phyloP scores from a whole-genome alignment of 1,140 invertebrate genomes.

The Calliopsis andreniformis region DNA sequence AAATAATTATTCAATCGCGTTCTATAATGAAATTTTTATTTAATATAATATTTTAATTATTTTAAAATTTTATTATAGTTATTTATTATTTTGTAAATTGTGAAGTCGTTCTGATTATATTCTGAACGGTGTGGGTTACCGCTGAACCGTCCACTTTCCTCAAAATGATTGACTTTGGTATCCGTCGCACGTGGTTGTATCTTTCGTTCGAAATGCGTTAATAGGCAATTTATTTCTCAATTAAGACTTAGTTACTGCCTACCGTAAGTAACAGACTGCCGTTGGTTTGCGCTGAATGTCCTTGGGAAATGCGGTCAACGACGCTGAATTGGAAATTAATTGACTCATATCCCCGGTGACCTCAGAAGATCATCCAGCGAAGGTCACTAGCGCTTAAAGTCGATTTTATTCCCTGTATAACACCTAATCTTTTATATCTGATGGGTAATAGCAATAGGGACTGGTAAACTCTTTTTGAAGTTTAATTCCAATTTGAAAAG shows the following conservation, averaged over 20 bases:
- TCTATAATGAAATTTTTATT: too few species aligned
- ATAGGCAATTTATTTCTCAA: not conserved
- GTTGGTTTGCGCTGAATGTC: conserved; percentile 2
- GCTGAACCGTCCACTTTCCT: too few species aligned
- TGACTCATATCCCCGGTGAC: conserved; percentile 30
- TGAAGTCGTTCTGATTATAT: too few species aligned
- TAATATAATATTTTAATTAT: too few species aligned
- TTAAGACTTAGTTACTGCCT: not conserved
- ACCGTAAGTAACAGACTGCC: not conserved
- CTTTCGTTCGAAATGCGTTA: too few species aligned
- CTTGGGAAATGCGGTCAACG: conserved; percentile 48
- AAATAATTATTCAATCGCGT: too few species aligned
- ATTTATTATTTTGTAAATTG: too few species aligned
- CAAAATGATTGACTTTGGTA: not conserved
- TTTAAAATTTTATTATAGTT: too few species aligned
- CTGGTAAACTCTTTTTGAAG: too few species aligned
- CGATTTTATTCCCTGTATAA: not conserved
- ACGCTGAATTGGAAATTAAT: conserved; percentile 50
- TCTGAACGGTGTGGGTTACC: too few species aligned
- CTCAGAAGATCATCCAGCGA: conserved; percentile 39
- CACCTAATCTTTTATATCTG: not conserved
- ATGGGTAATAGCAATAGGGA: not conserved
- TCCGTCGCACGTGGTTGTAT: too few species aligned
- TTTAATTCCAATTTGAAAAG: too few species aligned
- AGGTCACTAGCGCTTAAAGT: conserved; percentile 6